Percentiles rank a stretch among this genome's conserved stretches.
Conservation (phyloP, 2,797 vertebrate species). For the Hydrophis major region DNA sequence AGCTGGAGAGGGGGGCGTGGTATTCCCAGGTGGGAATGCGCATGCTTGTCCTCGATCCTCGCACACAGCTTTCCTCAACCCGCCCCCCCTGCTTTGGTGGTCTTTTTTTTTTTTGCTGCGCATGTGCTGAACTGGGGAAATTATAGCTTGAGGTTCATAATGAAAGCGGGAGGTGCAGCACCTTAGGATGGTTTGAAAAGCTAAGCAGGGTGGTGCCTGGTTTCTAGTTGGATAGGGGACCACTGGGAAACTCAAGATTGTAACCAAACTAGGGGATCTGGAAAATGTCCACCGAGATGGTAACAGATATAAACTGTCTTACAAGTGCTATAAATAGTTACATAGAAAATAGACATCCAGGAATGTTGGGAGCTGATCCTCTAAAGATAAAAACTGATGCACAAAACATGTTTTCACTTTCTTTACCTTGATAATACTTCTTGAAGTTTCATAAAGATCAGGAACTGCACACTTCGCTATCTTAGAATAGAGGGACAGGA, state of each 20-base stretch:
- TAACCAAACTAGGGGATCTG: not conserved
- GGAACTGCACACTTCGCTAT: not conserved
- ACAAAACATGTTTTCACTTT: not conserved
- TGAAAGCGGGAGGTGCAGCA: not conserved
- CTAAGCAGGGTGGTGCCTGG: not conserved
- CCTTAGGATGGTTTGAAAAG: not conserved
- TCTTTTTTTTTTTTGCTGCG: not conserved
- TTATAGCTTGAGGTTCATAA: too few species aligned
- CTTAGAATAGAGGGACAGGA: not conserved
- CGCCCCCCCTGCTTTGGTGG: not conserved
- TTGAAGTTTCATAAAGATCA: not conserved
- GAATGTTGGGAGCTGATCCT: not conserved
- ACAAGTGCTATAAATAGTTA: not conserved
- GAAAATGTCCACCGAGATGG: not conserved
- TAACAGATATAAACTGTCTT: not conserved
- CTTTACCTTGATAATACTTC: not conserved
- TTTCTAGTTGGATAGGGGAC: not conserved
- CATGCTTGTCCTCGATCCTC: not conserved
- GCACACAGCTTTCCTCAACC: accelerated
- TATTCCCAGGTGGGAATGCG: not conserved
- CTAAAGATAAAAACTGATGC: not conserved
- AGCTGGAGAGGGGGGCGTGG: not conserved
- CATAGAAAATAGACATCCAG: not conserved
- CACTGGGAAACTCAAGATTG: not conserved
- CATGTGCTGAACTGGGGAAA: not conserved